phyloP scores from a whole-genome alignment of 2,113 vertebrate species.

The Cyprinus carpio region DNA sequence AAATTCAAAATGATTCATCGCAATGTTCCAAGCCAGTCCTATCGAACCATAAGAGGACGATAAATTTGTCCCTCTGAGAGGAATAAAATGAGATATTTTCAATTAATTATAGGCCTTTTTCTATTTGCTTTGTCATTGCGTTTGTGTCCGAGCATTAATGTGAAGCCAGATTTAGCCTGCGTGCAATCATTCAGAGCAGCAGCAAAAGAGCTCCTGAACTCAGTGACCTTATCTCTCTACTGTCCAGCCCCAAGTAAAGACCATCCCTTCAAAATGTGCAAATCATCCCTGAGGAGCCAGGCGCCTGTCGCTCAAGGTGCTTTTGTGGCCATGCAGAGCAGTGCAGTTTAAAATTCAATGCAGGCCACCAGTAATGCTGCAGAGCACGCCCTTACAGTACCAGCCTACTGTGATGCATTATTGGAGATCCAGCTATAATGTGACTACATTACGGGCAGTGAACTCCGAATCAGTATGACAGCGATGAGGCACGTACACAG shows the following conservation, averaged over 20 bases:
- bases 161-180: constrained; percentile 61
- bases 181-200: neutral
- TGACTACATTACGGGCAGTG: constrained; percentile 18
- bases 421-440: constrained; percentile 25
- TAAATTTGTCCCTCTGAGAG: constrained; percentile 18
- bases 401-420: constrained; percentile 22
- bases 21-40: constrained; percentile 1
- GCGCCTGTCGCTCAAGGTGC: constrained; percentile 48
- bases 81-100: constrained; percentile 20
- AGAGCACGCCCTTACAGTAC: constrained; percentile 61
- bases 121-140: constrained; percentile 46
- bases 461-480: neutral
- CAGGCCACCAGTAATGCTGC: constrained; percentile 67
- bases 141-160: constrained; percentile 48
- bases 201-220: constrained; percentile 29
- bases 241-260: constrained; percentile 2
- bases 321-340: constrained; percentile 53
- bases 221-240: constrained; percentile 30
- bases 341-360: constrained; percentile 62
- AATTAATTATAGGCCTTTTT: constrained; percentile 51
- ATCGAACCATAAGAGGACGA: neutral
- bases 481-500: neutral
- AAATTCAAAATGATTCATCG: neutral
- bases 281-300: constrained; percentile 29
- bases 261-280: constrained; percentile 39